phyloP scores from a whole-genome alignment of 2,797 vertebrate species.

The Enteromius trimaculatus region DNA sequence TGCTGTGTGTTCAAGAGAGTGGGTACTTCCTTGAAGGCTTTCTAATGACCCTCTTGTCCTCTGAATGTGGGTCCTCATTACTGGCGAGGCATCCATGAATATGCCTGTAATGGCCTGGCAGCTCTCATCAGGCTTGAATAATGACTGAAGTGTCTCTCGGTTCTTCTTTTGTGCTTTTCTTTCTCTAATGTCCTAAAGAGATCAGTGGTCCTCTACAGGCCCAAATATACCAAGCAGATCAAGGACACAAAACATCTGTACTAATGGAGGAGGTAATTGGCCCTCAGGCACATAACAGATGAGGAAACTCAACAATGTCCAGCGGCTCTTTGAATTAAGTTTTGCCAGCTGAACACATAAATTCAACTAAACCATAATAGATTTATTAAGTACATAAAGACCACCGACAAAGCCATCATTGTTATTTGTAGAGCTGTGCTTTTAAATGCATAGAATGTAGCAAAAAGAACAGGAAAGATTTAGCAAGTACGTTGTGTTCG shows the following conservation, averaged over 20 bases:
- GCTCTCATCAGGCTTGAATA: constrained; percentile 55
- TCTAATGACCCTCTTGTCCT: constrained; percentile 59
- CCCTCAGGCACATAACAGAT: constrained; percentile 40
- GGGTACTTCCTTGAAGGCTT: constrained; percentile 40
- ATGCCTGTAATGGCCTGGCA: constrained; percentile 50
- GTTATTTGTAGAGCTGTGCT: neutral
- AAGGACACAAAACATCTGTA: constrained; percentile 52
- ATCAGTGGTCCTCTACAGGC: constrained; percentile 44
- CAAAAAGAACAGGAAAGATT: neutral
- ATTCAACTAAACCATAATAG: constrained; percentile 8
- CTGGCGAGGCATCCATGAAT: constrained; percentile 34
- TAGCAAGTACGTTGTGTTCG: neutral
- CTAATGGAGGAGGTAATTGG: constrained; percentile 61
- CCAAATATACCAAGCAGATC: constrained; percentile 44
- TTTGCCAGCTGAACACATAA: constrained; percentile 10
- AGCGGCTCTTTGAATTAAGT: constrained; percentile 22
- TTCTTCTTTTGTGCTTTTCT: constrained; percentile 40
- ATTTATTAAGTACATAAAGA: constrained; percentile 27
- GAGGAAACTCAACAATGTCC: constrained; percentile 15
- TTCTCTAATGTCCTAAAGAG: constrained; percentile 48
- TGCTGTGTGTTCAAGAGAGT: constrained; percentile 12
- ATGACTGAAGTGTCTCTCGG: constrained; percentile 53
- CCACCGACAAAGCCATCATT: neutral
- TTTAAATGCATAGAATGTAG: neutral
- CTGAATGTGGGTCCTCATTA: constrained; percentile 57